Evolutionary conservation across 1,140 invertebrate species (phyloP).

Genomic region (Tyrophagus putrescentiae): DNA sequence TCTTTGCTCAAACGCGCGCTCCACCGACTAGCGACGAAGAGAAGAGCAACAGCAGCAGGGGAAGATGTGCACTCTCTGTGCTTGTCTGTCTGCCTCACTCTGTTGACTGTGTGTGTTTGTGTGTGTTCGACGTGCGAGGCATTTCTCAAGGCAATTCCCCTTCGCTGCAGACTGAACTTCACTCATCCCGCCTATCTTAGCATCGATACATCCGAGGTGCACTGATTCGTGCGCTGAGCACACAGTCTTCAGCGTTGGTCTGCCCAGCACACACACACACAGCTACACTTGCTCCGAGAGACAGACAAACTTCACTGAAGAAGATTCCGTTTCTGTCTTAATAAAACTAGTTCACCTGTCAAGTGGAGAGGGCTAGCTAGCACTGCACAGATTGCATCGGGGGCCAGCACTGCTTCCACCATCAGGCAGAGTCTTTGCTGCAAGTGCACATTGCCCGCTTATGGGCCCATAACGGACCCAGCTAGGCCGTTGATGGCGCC

Average conservation of each 20-base stretch:
- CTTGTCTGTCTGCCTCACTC: too few relatives aligned
- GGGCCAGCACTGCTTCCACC: neutral
- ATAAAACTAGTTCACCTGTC: constrained; percentile 16
- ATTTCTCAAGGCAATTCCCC: constrained; percentile 12
- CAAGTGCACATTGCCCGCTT: neutral
- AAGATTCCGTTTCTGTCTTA: constrained; percentile 10
- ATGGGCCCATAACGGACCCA: neutral
- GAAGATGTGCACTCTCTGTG: neutral
- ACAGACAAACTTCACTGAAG: neutral
- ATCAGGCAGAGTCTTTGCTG: neutral
- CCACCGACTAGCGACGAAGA: too few relatives aligned
- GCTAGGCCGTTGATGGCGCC: neutral
- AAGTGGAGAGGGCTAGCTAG: constrained; percentile 7
- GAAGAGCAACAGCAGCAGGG: too few relatives aligned
- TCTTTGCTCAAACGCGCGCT: too few relatives aligned
- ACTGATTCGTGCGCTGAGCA: constrained; percentile 2
- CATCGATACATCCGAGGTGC: constrained; percentile 13
- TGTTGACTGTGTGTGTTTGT: too few relatives aligned
- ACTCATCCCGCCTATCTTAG: constrained; percentile 5
- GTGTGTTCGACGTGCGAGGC: neutral
- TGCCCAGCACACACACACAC: neutral
- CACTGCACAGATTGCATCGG: constrained; percentile 6
- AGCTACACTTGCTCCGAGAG: neutral
- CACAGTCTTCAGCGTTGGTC: too few relatives aligned
- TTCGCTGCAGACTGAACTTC: too few relatives aligned